A percentile compares a stretch with the other conserved stretches of the same genome.
Evolutionary conservation across 2,888 invertebrate species (phyloP).

Genomic region (Morpho helenor): DNA sequence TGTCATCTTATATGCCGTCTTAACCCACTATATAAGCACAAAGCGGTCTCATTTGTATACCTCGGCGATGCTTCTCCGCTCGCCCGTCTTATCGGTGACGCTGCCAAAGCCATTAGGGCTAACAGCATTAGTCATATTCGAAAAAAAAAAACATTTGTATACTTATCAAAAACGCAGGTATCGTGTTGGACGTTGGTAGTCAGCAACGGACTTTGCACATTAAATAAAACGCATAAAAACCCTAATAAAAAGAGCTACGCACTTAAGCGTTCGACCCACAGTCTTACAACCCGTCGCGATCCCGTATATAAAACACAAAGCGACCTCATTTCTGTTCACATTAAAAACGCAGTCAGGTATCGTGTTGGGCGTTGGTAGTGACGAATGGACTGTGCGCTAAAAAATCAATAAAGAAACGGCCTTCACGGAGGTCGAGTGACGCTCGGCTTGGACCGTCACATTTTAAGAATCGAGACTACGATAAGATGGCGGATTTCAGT

Average conservation of each 20-base stretch:
- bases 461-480: slow-evolving; percentile 8
- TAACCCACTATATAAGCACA: too few species aligned
- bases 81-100: too few species aligned
- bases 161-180: slow-evolving; percentile 4
- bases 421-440: slow-evolving; percentile 69
- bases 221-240: too few species aligned
- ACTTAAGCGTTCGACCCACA: too few species aligned
- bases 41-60: too few species aligned
- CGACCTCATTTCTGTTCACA: slow-evolving; percentile 1
- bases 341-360: slow-evolving; percentile 6
- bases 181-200: slow-evolving; percentile 37
- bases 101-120: too few species aligned
- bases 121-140: too few species aligned
- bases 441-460: slow-evolving; percentile 25
- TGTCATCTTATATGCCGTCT: too few species aligned
- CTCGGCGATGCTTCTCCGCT: too few species aligned
- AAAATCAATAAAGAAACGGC: slow-evolving; percentile 75
- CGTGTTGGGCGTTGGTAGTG: slow-evolving; percentile 38
- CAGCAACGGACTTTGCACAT: slow-evolving; percentile 67
- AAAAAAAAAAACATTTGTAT: too few species aligned
- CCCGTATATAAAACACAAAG: background rate
- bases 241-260: too few species aligned
- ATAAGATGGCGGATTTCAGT: slow-evolving; percentile 21
- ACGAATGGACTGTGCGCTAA: slow-evolving; percentile 73
- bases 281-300: too few species aligned